Evolutionary conservation across 92 coral and sea anemone species (phyloP).

Genomic region (Epizoanthus ramosus): DNA sequence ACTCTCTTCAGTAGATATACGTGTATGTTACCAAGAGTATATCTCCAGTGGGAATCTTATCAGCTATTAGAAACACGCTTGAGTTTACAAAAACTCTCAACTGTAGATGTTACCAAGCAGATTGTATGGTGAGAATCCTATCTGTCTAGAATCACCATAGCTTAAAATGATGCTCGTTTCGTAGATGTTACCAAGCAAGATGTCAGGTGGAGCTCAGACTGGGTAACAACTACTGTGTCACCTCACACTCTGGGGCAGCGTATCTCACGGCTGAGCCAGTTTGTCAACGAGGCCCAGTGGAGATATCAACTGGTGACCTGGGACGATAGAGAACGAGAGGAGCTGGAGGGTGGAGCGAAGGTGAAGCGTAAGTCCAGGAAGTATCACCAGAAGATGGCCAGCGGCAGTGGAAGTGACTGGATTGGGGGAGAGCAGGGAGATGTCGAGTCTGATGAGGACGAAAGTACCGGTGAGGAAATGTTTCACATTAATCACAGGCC

Average conservation of each 20-base stretch:
- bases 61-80: too few relatives aligned
- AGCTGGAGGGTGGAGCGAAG: slow-evolving; percentile 35
- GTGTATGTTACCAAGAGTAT: too few relatives aligned
- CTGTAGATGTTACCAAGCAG: too few relatives aligned
- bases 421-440: slow-evolving; percentile 40
- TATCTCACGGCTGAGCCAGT: slow-evolving; percentile 91
- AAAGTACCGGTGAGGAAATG: slow-evolving; percentile 41
- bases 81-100: too few relatives aligned
- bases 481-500: background rate
- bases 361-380: slow-evolving; percentile 47
- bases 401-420: slow-evolving; percentile 40
- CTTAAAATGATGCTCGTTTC: background rate
- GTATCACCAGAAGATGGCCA: slow-evolving; percentile 56
- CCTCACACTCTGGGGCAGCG: slow-evolving; percentile 80
- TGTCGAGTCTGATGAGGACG: slow-evolving; percentile 51
- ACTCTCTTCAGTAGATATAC: too few relatives aligned
- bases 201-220: slow-evolving; percentile 63
- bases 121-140: background rate
- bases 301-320: slow-evolving; percentile 92
- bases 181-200: slow-evolving; percentile 18
- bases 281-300: slow-evolving; percentile 97
- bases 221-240: slow-evolving; percentile 75
- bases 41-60: too few relatives aligned
- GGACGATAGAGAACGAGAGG: slow-evolving; percentile 54
- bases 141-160: background rate